Evolutionary conservation across 2,797 vertebrate genomes (phyloP).

Genomic region (Phoebastria nigripes): DNA sequence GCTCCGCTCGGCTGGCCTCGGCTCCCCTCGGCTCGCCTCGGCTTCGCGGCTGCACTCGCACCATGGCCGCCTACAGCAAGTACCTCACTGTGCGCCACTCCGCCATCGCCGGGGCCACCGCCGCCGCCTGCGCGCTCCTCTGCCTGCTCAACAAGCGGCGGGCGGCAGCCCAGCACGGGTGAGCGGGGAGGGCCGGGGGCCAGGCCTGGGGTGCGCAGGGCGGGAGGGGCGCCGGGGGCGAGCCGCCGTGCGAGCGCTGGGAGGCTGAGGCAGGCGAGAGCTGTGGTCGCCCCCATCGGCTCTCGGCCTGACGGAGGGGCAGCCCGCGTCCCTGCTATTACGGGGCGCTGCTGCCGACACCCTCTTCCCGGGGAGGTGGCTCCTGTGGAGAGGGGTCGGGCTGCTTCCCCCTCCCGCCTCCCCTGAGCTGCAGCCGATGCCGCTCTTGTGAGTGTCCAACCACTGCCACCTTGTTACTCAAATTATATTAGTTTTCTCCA

Average conservation of each 20-base stretch:
- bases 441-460: fast-evolving
- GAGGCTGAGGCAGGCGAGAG: neutral
- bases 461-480: fast-evolving
- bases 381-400: neutral
- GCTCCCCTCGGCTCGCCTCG: neutral
- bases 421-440: fast-evolving
- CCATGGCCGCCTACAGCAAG: constrained; percentile 92
- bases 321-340: fast-evolving
- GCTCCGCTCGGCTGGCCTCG: neutral
- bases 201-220: neutral
- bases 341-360: neutral
- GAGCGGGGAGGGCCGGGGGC: constrained; percentile 64
- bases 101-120: constrained; percentile 82
- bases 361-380: neutral
- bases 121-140: constrained; percentile 80
- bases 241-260: neutral
- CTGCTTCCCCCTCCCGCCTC: neutral
- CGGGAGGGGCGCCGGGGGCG: neutral
- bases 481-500: fast-evolving
- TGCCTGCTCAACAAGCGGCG: constrained; percentile 80
- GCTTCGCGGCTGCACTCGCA: neutral
- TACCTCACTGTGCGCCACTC: constrained; percentile 86
- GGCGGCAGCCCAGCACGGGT: constrained; percentile 73
- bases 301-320: neutral
- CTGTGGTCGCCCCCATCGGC: neutral